Base-by-base conservation (phyloP, 2,113 vertebrate species). In the Perca fluviatilis region DNA sequence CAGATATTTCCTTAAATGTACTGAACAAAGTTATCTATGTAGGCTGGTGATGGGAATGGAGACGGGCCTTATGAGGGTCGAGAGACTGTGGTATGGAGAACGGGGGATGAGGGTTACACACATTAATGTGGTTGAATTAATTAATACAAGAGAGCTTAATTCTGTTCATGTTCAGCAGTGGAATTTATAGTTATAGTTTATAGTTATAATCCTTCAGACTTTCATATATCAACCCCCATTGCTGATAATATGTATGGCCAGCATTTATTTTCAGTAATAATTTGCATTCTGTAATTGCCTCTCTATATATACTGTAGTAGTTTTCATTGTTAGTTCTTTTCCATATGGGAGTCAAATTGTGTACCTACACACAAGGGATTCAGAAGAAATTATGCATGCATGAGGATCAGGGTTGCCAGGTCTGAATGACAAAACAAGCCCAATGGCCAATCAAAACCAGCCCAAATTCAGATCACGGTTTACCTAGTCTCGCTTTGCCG, bases 1-100 rank as follows among this genome's bases (percentile, higher is more conserved):
- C 27, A 62, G 27, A 82, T 77, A 91, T 84, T 82, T 75, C 90
- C 91, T 93, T 91, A 93, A 91, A 93, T 88, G 81, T 88, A 76
- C 87, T 62, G 77, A 61, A 47, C 49, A 74, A 56, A 68, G 23
- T 54, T 5, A 18, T 62, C 43, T 51, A 1, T 67, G 33, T 64
- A 36, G 57, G 68, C 67, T 49, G 33, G 3, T 74, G 69, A 60
- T 47, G 69, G 74, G 50, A 70, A 79, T 54, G 3, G 64, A 67
- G 73, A 56, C 63, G 27, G 40, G 75, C 57, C 72, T 62, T 63
- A 30, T 54, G 57, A 76, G 54, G 66, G 46, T 25, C 5, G 71
- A 74, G 10, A n/a, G 51, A 70, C 43, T n/a, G 74, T 11, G 9
- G 27, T 27, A 25, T 57, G 23, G 54, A 72, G 54, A 25, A 10